phyloP scores from a whole-genome alignment of 2,797 vertebrate species.

The Cynodonichthys magdalenae region DNA sequence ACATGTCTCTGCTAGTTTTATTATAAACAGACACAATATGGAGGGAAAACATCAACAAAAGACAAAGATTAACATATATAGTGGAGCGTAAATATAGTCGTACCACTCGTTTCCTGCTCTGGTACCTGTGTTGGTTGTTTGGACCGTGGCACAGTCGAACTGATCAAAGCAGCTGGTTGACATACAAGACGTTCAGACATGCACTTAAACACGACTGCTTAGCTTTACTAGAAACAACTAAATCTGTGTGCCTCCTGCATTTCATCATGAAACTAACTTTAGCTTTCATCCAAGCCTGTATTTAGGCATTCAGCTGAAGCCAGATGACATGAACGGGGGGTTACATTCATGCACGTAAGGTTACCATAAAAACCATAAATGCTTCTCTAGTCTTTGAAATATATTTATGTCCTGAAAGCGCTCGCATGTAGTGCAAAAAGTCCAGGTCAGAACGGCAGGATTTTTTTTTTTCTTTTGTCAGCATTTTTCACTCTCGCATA shows the following conservation, averaged over 20 bases:
- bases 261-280: conserved; percentile 32
- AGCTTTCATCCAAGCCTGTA: conserved; percentile 21
- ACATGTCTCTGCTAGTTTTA: conserved; percentile 75
- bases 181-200: conserved; percentile 27
- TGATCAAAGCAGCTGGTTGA: conserved; percentile 46
- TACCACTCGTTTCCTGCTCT: conserved; percentile 31
- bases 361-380: conserved; percentile 24
- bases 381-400: conserved; percentile 12
- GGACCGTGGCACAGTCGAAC: conserved; percentile 1
- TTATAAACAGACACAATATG: conserved; percentile 67
- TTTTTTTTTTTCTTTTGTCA: neutral
- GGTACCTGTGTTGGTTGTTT: conserved; percentile 18
- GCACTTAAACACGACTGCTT: conserved; percentile 20
- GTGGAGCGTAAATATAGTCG: conserved; percentile 28
- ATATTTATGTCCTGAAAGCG: conserved; percentile 5
- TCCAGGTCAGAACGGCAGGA: neutral
- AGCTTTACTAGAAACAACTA: conserved; percentile 22
- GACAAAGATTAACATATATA: conserved; percentile 38
- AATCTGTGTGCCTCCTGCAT: conserved; percentile 15
- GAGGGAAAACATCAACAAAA: conserved; percentile 47
- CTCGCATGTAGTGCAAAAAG: conserved; percentile 17
- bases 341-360: conserved; percentile 14
- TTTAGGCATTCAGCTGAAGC: conserved; percentile 26
- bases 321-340: conserved; percentile 10
- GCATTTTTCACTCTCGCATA: neutral